Percentiles rank a stretch among this genome's conserved stretches.
phyloP scores from a whole-genome alignment of 2,797 vertebrate genomes.

The Hephaestus fuliginosus region DNA sequence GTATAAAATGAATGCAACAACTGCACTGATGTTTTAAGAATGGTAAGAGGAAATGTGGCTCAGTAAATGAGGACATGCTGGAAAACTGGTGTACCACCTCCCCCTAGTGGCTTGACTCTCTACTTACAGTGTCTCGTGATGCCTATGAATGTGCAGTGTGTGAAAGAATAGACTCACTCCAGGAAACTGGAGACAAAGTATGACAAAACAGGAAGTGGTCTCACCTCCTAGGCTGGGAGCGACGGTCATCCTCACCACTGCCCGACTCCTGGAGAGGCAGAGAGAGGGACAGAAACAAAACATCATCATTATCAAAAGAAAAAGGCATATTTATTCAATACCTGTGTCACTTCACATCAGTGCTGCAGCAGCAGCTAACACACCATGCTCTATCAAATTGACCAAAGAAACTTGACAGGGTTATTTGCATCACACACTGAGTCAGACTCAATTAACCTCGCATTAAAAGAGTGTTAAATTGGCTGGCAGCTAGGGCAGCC shows the following conservation, averaged over 20 bases:
- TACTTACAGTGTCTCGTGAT: slow-evolving; percentile 29
- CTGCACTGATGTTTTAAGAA: background rate
- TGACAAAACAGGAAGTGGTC: slow-evolving; percentile 55
- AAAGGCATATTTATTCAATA: background rate
- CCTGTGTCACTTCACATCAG: slow-evolving; percentile 15
- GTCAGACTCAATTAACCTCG: slow-evolving; percentile 59
- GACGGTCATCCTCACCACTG: slow-evolving; percentile 95
- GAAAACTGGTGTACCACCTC: slow-evolving; percentile 65
- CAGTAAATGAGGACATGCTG: background rate
- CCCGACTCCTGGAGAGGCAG: slow-evolving; percentile 89
- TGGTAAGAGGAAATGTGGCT: background rate
- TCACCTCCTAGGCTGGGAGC: slow-evolving; percentile 95
- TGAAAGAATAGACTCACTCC: slow-evolving; percentile 1
- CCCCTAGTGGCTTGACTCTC: slow-evolving; percentile 70
- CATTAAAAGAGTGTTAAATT: slow-evolving; percentile 29
- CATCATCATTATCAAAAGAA: background rate
- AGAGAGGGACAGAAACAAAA: background rate
- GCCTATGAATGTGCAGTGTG: background rate
- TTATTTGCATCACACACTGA: slow-evolving; percentile 31
- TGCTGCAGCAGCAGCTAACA: slow-evolving; percentile 6
- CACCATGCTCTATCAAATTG: slow-evolving; percentile 3
- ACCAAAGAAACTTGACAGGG: slow-evolving; percentile 21
- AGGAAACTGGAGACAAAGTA: slow-evolving; percentile 28
- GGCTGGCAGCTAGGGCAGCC: slow-evolving; percentile 12
- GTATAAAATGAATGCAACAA: background rate